Evolutionary conservation across 2,888 invertebrate genomes (phyloP).

Genomic region (Nemoura dubitans): DNA sequence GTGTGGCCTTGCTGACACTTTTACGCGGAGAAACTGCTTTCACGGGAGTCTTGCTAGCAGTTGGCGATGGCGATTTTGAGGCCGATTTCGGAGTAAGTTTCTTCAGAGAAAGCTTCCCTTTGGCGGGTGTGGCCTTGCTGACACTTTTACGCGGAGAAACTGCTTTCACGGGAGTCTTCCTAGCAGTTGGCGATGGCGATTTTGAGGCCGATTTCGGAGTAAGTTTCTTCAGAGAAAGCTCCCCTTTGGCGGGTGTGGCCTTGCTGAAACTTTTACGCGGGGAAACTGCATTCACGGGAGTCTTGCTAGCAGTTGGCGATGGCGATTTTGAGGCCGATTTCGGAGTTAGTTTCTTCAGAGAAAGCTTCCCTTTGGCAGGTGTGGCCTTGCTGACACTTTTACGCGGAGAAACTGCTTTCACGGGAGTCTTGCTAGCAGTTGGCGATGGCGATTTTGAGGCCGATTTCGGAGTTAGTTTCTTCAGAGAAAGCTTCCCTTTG

Average conservation of each 20-base stretch:
- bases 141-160: neutral
- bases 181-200: too few species aligned
- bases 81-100: too few species aligned
- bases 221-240: neutral
- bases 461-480: too few species aligned
- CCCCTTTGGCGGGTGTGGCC: neutral
- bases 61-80: neutral
- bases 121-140: neutral
- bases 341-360: too few species aligned
- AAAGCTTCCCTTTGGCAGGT: neutral
- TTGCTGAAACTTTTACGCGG: neutral
- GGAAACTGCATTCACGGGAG: neutral
- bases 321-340: neutral
- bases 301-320: neutral
- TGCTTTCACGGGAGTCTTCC: neutral
- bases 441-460: neutral
- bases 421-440: too few species aligned
- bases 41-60: neutral
- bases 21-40: too few species aligned
- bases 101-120: neutral
- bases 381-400: neutral
- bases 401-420: neutral
- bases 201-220: neutral
- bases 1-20: slow-evolving; percentile 7
- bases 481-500: too few species aligned